Evolutionary conservation across 2,888 invertebrate genomes (phyloP).

Genomic region (Tachina grossa): DNA sequence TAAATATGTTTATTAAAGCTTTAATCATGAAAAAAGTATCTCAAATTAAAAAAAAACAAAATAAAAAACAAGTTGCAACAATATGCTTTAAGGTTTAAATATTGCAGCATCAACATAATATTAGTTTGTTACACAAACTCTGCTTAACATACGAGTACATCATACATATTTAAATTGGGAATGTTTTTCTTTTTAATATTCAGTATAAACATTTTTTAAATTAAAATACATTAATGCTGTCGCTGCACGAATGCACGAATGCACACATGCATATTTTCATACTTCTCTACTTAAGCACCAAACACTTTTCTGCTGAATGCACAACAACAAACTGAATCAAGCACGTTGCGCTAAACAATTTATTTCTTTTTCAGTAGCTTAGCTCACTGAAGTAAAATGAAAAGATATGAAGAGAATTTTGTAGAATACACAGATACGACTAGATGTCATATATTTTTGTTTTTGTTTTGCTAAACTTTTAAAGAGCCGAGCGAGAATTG

Average conservation of each 20-base stretch:
- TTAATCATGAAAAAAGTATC: conserved; percentile 31
- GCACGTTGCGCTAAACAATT: conserved; percentile 19
- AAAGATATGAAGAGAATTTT: conserved; percentile 15
- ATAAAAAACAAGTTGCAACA: not conserved
- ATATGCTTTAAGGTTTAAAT: conserved; percentile 11
- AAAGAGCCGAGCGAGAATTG: no score
- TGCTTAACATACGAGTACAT: conserved; percentile 4
- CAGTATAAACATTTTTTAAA: conserved; percentile 17
- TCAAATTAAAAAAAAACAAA: not conserved
- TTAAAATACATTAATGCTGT: conserved; percentile 33
- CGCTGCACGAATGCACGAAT: conserved; percentile 8
- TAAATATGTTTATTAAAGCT: conserved; percentile 68
- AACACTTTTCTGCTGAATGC: not conserved
- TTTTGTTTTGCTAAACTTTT: not conserved
- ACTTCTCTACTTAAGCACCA: not conserved
- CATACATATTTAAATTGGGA: conserved; percentile 14
- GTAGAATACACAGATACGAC: not conserved
- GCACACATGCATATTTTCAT: not conserved
- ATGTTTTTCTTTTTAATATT: not conserved
- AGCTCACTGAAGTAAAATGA: not conserved
- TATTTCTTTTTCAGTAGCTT: not conserved
- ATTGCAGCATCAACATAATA: conserved; percentile 18
- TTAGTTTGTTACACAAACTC: conserved; percentile 32
- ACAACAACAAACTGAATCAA: conserved; percentile 16
- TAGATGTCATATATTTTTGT: not conserved